Evolutionary conservation across 2,888 invertebrate genomes (phyloP).

Genomic region (Itoplectis maculator): DNA sequence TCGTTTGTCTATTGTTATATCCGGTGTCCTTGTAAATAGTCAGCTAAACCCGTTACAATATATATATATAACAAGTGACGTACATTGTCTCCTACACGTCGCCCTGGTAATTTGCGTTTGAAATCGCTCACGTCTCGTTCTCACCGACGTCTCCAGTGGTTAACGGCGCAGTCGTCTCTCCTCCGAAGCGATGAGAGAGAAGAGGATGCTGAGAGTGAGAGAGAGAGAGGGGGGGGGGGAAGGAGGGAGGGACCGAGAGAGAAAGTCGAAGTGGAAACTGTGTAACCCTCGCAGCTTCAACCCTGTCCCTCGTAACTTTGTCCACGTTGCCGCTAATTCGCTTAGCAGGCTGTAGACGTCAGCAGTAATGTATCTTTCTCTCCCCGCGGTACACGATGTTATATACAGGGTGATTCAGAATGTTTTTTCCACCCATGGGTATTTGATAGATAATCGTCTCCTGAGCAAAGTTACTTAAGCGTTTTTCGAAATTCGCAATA

Average conservation of each 20-base stretch:
- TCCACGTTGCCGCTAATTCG: constrained; percentile 53
- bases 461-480: too few relatives aligned
- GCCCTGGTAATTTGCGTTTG: constrained; percentile 80
- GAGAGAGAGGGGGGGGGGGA: not conserved
- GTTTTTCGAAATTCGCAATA: too few relatives aligned
- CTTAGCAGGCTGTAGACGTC: constrained; percentile 39
- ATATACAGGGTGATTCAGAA: constrained; percentile 33
- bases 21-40: too few relatives aligned
- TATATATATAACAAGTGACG: constrained; percentile 24
- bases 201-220: not conserved
- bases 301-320: constrained; percentile 44
- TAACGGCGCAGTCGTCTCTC: constrained; percentile 19
- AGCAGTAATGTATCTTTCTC: constrained; percentile 9
- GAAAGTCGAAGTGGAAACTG: constrained; percentile 54
- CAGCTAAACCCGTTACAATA: too few relatives aligned
- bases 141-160: constrained; percentile 20
- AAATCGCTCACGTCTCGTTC: constrained; percentile 72
- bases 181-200: not conserved
- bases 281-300: constrained; percentile 55
- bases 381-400: not conserved
- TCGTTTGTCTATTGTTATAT: too few relatives aligned
- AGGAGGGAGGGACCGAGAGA: not conserved
- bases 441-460: too few relatives aligned
- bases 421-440: too few relatives aligned
- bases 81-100: constrained; percentile 67